Percentiles rank a stretch among this genome's conserved stretches.
Conservation (phyloP, 2,113 vertebrate genomes). For the Numenius arquata region DNA sequence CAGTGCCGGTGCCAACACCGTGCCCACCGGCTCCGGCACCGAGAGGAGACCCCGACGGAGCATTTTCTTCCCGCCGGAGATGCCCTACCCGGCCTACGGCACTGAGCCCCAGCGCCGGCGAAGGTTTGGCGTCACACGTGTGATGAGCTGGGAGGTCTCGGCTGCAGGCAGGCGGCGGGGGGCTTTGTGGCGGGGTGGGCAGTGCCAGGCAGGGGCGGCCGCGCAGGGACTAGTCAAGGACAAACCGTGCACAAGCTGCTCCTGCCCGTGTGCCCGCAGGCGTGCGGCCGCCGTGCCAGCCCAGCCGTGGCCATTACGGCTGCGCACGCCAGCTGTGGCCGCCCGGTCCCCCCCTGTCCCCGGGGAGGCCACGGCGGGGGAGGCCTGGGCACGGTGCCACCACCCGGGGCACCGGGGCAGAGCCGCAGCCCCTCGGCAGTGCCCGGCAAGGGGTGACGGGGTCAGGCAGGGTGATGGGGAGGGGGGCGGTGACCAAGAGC, state of each 20-base stretch:
- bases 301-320: slow-evolving; percentile 59
- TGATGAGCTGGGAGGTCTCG: not conserved
- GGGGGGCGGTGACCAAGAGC: accelerated
- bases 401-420: not conserved
- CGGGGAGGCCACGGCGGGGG: not conserved
- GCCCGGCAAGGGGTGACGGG: accelerated
- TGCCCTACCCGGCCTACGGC: accelerated
- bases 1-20: not conserved
- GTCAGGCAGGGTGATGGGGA: not conserved
- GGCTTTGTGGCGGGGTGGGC: not conserved
- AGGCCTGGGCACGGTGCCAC: slow-evolving; percentile 33
- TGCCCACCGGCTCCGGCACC: not conserved
- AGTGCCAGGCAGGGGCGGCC: not conserved
- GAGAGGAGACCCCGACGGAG: accelerated
- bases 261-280: slow-evolving; percentile 23
- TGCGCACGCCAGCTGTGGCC: slow-evolving; percentile 43
- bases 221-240: slow-evolving; percentile 30
- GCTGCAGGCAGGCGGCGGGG: not conserved
- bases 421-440: not conserved
- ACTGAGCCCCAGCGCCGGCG: too few relatives aligned
- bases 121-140: not conserved
- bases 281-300: slow-evolving; percentile 35
- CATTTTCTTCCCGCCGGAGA: accelerated
- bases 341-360: not conserved
- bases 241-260: slow-evolving; percentile 46